Evolutionary conservation across 2,113 vertebrate genomes (phyloP).

Genomic region (Tretioscincus oriximinensis): DNA sequence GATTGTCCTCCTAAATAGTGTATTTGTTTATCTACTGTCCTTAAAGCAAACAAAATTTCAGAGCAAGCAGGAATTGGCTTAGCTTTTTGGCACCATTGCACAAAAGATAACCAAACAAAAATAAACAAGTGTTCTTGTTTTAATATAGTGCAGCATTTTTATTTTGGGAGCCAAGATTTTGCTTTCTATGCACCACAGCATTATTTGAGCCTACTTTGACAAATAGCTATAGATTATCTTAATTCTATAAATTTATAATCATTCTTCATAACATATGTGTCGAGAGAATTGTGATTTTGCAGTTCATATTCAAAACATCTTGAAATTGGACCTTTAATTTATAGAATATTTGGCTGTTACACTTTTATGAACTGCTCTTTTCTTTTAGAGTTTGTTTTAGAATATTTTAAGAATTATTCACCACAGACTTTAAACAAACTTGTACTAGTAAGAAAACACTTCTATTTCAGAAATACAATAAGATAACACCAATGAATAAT

Average conservation of each 20-base stretch:
- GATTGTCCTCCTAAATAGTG: background rate
- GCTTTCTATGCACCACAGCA: background rate
- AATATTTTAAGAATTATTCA: background rate
- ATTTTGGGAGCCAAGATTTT: background rate
- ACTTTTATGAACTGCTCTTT: background rate
- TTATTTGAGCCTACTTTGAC: background rate
- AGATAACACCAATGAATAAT: too few species aligned
- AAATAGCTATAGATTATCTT: background rate
- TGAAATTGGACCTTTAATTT: background rate
- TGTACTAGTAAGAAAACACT: background rate
- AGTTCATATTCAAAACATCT: background rate
- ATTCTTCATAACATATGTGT: background rate
- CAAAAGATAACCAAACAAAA: background rate
- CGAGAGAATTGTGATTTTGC: background rate
- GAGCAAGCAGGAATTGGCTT: background rate
- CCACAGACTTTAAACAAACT: background rate
- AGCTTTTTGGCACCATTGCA: background rate
- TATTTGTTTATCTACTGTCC: background rate
- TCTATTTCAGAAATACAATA: too few species aligned
- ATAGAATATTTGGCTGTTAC: conserved; percentile 5
- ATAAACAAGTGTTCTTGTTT: background rate
- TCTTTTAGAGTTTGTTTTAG: background rate
- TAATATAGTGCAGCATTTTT: background rate
- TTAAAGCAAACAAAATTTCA: background rate
- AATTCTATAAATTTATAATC: conserved; percentile 9